Evolutionary conservation across 1,140 invertebrate species (phyloP), one percentile per base, ranked within the genome.

Genomic region (Halesus radiatus): DNA sequence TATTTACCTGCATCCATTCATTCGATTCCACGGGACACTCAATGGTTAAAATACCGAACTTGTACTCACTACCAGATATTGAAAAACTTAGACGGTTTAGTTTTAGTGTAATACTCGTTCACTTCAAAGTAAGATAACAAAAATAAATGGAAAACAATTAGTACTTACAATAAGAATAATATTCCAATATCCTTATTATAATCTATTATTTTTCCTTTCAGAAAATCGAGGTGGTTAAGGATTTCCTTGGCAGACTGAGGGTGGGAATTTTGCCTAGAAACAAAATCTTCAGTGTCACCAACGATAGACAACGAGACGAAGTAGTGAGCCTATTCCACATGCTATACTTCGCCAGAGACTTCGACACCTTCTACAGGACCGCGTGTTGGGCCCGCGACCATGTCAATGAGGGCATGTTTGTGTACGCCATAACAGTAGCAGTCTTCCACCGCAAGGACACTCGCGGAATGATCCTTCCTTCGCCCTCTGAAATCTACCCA

Each of bases 401-500:
- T 77, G 84, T 93, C 8, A 94, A 94, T 85, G 89, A 92, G 84
- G 91, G 89, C 23, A 88, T 92, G 79, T 94, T 92, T 84, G 81
- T 90, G 4, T 91, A 91, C 58, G 89, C 92, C 3, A 85, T 93
- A 80, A 92, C 90, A 62, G 87, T 91, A 70, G 92, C 92, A 6
- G 86, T 93, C 2, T 83, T 91, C 20, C 90, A 91, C 18, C 91
- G 92, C 68, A 81, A 86, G 3, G 93, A 93, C 70, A 91, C 90
- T 29, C 85, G 87, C 4, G 92, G 90, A 75, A 85, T 93, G 53
- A 88, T 91, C 37, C 84, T 94, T 10, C 93, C 93, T 18, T 86
- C 91, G 5, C 89, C 90, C 50, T 93, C 93, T 80, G 93, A 94
- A 87, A 86, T 93, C 64, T 92, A 91, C 82, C 93, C 93, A 0